Conservation (phyloP, 2,113 vertebrate genomes). For the Helogale parvula region DNA sequence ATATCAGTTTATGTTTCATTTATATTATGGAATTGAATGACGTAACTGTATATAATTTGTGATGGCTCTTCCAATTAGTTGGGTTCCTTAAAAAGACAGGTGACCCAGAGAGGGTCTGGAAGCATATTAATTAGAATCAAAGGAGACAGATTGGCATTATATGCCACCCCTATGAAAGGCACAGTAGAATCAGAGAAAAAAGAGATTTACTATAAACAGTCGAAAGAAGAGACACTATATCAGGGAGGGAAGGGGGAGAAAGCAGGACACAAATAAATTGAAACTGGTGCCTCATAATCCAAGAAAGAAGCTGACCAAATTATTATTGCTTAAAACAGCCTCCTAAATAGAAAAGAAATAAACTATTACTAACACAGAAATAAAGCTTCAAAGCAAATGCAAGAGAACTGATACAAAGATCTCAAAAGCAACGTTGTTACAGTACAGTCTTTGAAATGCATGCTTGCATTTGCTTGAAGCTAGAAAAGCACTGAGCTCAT, state of each 20-base stretch:
- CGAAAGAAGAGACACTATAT: background rate
- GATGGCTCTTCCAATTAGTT: slow-evolving; percentile 70
- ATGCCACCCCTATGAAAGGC: slow-evolving; percentile 50
- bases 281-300: background rate
- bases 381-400: background rate
- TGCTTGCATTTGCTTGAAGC: background rate
- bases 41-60: slow-evolving; percentile 64
- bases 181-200: slow-evolving; percentile 6
- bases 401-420: background rate
- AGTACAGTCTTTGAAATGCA: background rate
- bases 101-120: slow-evolving; percentile 58
- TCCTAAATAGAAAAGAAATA: background rate
- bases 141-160: slow-evolving; percentile 63
- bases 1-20: slow-evolving; percentile 58
- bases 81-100: slow-evolving; percentile 69
- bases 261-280: slow-evolving; percentile 1
- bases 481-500: background rate
- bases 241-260: background rate
- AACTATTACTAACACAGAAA: slow-evolving; percentile 4
- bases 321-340: background rate
- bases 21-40: slow-evolving; percentile 55
- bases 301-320: slow-evolving; percentile 46
- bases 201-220: background rate
- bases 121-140: slow-evolving; percentile 72
- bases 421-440: background rate